Conservation (phyloP, 2,888 invertebrate species). For the Drosophila lutescens region DNA sequence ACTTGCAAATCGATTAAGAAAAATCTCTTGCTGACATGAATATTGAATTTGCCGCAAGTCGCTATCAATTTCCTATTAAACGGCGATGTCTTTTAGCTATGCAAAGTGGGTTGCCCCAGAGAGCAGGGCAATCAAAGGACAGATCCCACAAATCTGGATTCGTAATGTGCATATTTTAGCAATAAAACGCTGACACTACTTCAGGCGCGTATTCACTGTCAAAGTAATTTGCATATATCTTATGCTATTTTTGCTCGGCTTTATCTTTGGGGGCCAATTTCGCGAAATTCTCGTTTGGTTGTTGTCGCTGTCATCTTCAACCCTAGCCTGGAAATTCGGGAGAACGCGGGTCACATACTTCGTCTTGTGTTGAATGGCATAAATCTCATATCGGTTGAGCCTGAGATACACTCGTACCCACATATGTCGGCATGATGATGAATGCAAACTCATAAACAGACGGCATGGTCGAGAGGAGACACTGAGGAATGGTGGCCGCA, state of each 20-base stretch:
- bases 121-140: slow-evolving; percentile 43
- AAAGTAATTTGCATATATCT: slow-evolving; percentile 68
- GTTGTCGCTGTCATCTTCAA: slow-evolving; percentile 29
- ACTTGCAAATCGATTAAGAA: slow-evolving; percentile 45
- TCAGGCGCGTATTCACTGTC: slow-evolving; percentile 54
- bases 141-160: slow-evolving; percentile 32
- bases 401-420: slow-evolving; percentile 13
- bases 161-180: slow-evolving; percentile 67
- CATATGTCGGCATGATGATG: slow-evolving; percentile 37
- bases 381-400: slow-evolving; percentile 58
- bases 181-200: slow-evolving; percentile 55
- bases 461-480: slow-evolving; percentile 23
- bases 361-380: slow-evolving; percentile 57
- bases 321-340: slow-evolving; percentile 52
- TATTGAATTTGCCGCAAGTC: slow-evolving; percentile 56
- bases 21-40: slow-evolving; percentile 37
- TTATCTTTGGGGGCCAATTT: slow-evolving; percentile 55
- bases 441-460: slow-evolving; percentile 52
- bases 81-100: slow-evolving; percentile 36
- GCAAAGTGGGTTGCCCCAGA: background rate
- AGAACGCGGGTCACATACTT: slow-evolving; percentile 14
- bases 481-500: slow-evolving; percentile 23
- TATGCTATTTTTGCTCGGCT: slow-evolving; percentile 7
- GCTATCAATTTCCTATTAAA: slow-evolving; percentile 51
- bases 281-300: slow-evolving; percentile 24